A percentile compares a stretch with the other conserved stretches of the same genome.
Conservation (phyloP, 1,140 invertebrate genomes). For the Globodera ellingtonae region DNA sequence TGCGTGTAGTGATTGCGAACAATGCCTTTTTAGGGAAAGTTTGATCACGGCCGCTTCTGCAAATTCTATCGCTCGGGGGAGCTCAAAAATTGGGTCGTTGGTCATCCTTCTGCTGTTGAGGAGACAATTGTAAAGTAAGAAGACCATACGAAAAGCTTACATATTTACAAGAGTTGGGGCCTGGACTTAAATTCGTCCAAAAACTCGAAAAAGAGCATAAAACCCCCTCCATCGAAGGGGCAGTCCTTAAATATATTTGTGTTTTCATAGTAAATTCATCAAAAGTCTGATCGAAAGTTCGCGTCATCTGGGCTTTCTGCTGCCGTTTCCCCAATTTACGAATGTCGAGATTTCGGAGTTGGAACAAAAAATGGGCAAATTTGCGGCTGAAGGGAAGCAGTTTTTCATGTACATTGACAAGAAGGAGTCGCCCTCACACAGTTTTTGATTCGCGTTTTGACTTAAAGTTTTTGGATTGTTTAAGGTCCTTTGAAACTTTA, state of each 20-base stretch:
- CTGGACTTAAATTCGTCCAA: neutral
- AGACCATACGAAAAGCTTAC: no score
- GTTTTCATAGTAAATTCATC: constrained; percentile 11
- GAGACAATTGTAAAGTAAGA: neutral
- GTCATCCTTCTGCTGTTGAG: neutral
- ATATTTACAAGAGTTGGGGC: no score
- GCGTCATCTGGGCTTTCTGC: constrained; percentile 9
- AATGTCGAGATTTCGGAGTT: constrained; percentile 19
- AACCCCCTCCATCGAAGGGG: neutral
- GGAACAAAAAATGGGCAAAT: neutral
- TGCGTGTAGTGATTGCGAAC: neutral
- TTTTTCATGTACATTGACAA: constrained; percentile 35
- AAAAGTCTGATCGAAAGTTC: constrained; percentile 2
- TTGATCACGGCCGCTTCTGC: constrained; percentile 20
- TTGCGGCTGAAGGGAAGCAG: constrained; percentile 10
- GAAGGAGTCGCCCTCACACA: constrained; percentile 26
- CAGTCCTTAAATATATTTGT: no score
- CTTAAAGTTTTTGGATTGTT: neutral
- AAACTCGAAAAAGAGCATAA: neutral
- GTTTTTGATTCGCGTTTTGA: constrained; percentile 4
- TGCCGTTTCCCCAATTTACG: constrained; percentile 21
- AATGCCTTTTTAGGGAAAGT: constrained; percentile 10
- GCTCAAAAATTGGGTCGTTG: constrained; percentile 23
- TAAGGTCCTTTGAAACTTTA: constrained; percentile 28
- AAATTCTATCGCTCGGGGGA: constrained; percentile 11